These are phyloP conservation scores for Nemapogon koenigi DNA, from an alignment of 2,888 invertebrate genomes.

Conservation along the genomic window DNA sequence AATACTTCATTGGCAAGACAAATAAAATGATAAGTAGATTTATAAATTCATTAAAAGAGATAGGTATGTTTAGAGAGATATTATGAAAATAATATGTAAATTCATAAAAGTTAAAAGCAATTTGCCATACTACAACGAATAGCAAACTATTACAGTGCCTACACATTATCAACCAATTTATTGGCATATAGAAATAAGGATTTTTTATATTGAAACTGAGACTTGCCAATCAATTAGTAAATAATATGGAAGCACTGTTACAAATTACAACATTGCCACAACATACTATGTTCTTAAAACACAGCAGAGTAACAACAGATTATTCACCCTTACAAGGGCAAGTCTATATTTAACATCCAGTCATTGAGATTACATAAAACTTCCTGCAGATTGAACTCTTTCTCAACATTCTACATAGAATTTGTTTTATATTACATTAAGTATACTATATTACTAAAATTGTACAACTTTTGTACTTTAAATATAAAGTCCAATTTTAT, in stretches of 20 bases:
- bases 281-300: conserved; percentile 49
- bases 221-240: too few species aligned
- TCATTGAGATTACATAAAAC: conserved; percentile 52
- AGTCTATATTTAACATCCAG: conserved; percentile 30
- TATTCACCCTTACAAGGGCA: conserved; percentile 24
- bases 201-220: too few species aligned
- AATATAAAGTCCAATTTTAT: conserved; percentile 39
- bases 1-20: conserved; percentile 62
- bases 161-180: too few species aligned
- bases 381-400: too few species aligned
- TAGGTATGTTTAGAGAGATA: conserved; percentile 57
- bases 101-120: conserved; percentile 35
- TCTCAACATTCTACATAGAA: too few species aligned
- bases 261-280: too few species aligned
- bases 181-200: too few species aligned
- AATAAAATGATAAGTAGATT: conserved; percentile 36
- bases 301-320: conserved; percentile 42
- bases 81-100: conserved; percentile 16
- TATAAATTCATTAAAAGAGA: conserved; percentile 32
- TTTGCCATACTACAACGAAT: conserved; percentile 54
- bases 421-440: too few species aligned
- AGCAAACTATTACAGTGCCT: conserved; percentile 37
- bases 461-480: conserved; percentile 65
- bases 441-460: too few species aligned
- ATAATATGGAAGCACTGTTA: too few species aligned